These are phyloP conservation scores for Anguilla japonica DNA, from an alignment of 2,113 vertebrate genomes.

Conservation along the genomic window DNA sequence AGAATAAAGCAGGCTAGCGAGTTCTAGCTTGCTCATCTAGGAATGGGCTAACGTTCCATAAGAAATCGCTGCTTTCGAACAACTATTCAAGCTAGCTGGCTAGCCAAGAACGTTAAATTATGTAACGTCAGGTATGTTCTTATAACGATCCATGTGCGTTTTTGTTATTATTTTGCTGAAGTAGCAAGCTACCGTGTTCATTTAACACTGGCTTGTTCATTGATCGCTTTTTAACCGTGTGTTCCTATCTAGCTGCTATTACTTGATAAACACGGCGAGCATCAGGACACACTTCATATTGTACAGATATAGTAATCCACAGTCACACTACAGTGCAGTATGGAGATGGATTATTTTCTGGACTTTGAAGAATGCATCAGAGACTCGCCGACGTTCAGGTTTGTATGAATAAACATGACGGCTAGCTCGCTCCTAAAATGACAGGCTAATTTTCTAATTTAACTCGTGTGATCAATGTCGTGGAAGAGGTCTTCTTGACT, in stretches of 20 bases:
- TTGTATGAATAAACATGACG: neutral
- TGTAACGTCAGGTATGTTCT: neutral
- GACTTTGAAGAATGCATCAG: constrained; percentile 71
- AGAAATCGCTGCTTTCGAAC: neutral
- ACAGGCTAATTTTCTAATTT: neutral
- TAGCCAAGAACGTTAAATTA: neutral
- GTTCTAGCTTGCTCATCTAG: neutral
- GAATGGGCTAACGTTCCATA: neutral
- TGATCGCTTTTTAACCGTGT: neutral
- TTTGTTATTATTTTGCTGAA: neutral
- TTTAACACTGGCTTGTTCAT: neutral
- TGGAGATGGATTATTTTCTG: constrained; percentile 61
- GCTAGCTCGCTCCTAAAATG: neutral
- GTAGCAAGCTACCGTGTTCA: neutral
- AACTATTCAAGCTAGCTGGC: neutral
- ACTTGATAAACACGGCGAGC: neutral
- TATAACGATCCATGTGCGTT: neutral
- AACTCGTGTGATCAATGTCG: neutral
- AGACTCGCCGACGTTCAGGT: constrained; percentile 74
- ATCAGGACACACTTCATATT: neutral
- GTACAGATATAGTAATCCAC: neutral
- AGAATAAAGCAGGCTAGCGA: neutral
- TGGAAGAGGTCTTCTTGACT: neutral
- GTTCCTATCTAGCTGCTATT: neutral
- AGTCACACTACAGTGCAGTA: neutral